phyloP scores from a whole-genome alignment of 2,113 vertebrate species.

The Ifrita kowaldi region DNA sequence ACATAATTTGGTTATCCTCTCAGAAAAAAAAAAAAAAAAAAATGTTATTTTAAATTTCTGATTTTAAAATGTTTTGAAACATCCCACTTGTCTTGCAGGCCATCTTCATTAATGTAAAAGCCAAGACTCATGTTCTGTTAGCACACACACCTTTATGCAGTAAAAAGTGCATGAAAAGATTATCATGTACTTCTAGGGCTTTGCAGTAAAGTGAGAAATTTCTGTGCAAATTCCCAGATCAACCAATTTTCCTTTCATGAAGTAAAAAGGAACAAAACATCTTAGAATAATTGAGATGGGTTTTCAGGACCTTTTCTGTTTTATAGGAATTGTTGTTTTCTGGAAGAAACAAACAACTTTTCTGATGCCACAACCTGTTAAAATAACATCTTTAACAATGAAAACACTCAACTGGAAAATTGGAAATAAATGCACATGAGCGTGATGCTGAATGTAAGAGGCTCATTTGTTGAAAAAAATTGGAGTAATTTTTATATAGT shows the following conservation, averaged over 20 bases:
- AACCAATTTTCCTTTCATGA: neutral
- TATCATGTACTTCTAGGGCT: neutral
- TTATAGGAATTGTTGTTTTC: neutral
- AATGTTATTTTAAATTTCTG: neutral
- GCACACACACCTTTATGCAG: neutral
- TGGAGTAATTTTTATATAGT: neutral
- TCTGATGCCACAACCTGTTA: neutral
- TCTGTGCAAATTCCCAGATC: neutral
- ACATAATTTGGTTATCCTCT: conserved; percentile 25
- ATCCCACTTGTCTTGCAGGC: neutral
- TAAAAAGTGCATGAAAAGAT: neutral
- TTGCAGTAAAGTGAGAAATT: neutral
- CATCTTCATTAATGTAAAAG: neutral
- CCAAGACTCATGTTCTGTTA: neutral
- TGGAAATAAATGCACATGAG: neutral
- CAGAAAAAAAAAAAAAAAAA: neutral
- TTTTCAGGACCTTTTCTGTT: neutral
- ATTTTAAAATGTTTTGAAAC: neutral
- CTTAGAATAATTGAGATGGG: neutral
- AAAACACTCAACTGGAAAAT: neutral
- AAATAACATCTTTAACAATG: neutral
- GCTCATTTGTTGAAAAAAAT: neutral
- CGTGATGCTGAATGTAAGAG: neutral
- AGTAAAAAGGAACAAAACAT: neutral
- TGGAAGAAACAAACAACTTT: neutral